phyloP scores from a whole-genome alignment of 2,888 invertebrate genomes.

The Polydesmus complanatus region DNA sequence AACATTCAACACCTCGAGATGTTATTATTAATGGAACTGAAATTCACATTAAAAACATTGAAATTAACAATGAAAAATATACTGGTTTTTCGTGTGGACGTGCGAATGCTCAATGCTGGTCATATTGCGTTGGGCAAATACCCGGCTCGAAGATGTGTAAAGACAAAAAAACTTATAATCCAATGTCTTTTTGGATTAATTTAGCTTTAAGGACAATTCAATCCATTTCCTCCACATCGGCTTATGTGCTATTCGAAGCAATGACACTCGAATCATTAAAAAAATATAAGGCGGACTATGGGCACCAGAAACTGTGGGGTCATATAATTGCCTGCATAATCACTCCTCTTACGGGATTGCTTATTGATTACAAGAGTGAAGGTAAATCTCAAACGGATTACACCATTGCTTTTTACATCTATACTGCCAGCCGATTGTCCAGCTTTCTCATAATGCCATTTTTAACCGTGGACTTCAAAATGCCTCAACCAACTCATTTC shows the following conservation, averaged over 20 bases:
- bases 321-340: constrained; percentile 39
- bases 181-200: constrained; percentile 58
- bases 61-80: background rate
- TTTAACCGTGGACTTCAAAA: constrained; percentile 57
- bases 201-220: constrained; percentile 23
- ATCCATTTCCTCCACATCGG: constrained; percentile 39
- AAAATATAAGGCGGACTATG: constrained; percentile 51
- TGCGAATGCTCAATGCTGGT: background rate
- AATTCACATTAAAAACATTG: too few relatives aligned
- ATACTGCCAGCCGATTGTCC: constrained; percentile 51
- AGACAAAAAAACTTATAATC: background rate
- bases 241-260: constrained; percentile 14
- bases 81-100: background rate
- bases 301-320: constrained; percentile 58
- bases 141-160: background rate
- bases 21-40: too few relatives aligned
- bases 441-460: constrained; percentile 47
- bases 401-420: constrained; percentile 64
- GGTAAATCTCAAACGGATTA: constrained; percentile 55
- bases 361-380: constrained; percentile 57
- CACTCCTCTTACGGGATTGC: constrained; percentile 42
- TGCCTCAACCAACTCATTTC: constrained; percentile 53
- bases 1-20: too few relatives aligned
- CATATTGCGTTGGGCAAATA: background rate
- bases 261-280: constrained; percentile 8